These are phyloP conservation scores for Trididemnum nubilum DNA, from an alignment of 23 tunicate species.

Conservation along the genomic window DNA sequence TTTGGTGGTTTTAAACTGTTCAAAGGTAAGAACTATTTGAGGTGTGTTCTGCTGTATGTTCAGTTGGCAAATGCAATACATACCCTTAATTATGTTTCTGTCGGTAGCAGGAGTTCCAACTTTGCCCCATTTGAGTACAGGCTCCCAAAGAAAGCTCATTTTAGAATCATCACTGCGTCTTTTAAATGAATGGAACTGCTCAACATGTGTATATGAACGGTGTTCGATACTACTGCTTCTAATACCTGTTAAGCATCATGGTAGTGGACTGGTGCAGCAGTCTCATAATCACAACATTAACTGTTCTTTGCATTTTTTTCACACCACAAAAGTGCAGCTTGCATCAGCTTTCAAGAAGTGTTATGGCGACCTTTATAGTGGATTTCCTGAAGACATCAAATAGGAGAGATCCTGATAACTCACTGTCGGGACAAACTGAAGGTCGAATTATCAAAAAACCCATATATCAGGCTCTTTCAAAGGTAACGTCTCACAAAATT, in stretches of 20 bases:
- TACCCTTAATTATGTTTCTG: background rate
- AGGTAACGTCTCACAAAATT: background rate
- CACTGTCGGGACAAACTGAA: background rate
- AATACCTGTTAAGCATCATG: background rate
- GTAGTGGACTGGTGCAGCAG: background rate
- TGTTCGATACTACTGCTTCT: slow-evolving; percentile 4
- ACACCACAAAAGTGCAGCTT: slow-evolving; percentile 9
- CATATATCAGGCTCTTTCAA: slow-evolving; percentile 9
- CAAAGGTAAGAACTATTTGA: background rate
- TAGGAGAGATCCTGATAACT: slow-evolving; percentile 16
- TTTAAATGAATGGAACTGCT: slow-evolving; percentile 6
- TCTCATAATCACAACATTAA: background rate
- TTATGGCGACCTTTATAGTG: slow-evolving; percentile 1
- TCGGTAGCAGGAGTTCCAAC: slow-evolving; percentile 2
- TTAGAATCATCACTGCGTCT: background rate
- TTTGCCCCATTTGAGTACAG: background rate
- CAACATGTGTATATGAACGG: background rate
- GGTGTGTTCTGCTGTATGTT: background rate
- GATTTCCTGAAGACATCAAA: background rate
- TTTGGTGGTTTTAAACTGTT: background rate
- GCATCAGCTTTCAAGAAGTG: slow-evolving; percentile 2
- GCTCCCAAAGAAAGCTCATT: slow-evolving; percentile 4
- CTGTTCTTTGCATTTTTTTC: background rate
- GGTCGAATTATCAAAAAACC: background rate
- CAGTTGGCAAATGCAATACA: background rate